These are phyloP conservation scores for Ptyas mucosa DNA, from an alignment of 2,113 vertebrate species.

Conservation along the genomic window DNA sequence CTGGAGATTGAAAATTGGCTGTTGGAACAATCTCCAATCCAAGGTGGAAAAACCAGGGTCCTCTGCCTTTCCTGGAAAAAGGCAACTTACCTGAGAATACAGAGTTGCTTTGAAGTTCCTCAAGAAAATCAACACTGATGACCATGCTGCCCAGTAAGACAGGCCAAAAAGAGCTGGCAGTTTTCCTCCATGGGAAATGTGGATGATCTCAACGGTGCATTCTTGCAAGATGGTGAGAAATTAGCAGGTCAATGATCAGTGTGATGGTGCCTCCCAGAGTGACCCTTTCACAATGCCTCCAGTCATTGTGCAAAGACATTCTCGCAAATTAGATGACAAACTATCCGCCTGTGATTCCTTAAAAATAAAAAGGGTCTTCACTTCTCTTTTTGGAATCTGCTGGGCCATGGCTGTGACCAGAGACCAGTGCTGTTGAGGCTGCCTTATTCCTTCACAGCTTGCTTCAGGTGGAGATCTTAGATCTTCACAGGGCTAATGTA, in stretches of 20 bases:
- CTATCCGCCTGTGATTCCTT: background rate
- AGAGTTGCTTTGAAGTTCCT: background rate
- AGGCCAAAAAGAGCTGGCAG: background rate
- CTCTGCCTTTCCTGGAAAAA: background rate
- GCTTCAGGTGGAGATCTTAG: background rate
- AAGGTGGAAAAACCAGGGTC: background rate
- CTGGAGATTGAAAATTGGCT: background rate
- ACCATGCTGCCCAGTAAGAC: background rate
- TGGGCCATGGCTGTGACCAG: background rate
- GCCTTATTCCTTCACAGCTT: background rate
- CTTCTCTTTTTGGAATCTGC: background rate
- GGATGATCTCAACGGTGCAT: background rate
- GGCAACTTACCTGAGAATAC: background rate
- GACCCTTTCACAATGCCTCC: background rate
- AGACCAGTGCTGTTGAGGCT: no score
- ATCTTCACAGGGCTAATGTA: background rate
- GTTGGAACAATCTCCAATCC: background rate
- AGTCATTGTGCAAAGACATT: background rate
- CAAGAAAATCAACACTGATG: background rate
- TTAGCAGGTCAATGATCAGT: background rate
- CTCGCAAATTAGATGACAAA: background rate
- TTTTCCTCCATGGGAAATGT: background rate
- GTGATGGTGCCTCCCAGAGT: background rate
- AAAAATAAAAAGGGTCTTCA: no score
- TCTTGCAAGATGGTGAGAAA: background rate